These are phyloP conservation scores for Uria lomvia DNA, from an alignment of 2,113 vertebrate genomes.

Conservation along the genomic window DNA sequence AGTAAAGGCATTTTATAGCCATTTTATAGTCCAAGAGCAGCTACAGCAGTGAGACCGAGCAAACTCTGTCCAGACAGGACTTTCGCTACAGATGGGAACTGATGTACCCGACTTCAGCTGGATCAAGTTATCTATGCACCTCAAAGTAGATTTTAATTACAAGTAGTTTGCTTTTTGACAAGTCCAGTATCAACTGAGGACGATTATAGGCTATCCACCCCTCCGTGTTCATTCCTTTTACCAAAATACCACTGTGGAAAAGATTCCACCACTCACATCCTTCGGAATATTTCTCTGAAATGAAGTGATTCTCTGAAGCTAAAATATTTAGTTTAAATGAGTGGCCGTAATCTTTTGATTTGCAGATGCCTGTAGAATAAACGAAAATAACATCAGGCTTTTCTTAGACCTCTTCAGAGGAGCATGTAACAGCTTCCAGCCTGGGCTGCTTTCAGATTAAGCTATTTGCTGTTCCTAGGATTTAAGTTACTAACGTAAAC, in stretches of 20 bases:
- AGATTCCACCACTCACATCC: neutral
- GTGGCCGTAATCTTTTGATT: neutral
- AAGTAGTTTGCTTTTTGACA: neutral
- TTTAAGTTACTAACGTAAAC: neutral
- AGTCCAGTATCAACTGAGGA: neutral
- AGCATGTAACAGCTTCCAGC: neutral
- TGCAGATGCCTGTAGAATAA: neutral
- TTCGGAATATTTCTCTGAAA: neutral
- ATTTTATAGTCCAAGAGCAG: neutral
- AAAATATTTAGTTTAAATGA: neutral
- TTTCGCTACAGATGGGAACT: neutral
- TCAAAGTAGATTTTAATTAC: neutral
- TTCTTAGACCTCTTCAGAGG: neutral
- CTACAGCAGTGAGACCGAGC: neutral
- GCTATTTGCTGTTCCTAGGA: neutral
- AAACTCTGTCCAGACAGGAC: neutral
- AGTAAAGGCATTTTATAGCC: neutral
- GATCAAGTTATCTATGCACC: neutral
- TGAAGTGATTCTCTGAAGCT: neutral
- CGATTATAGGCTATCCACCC: neutral
- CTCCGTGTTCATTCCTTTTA: neutral
- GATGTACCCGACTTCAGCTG: neutral
- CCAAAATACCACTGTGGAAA: neutral
- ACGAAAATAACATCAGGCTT: neutral
- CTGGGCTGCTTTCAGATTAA: neutral